These are phyloP conservation scores for Eilema depressum DNA, from an alignment of 2,888 invertebrate genomes.

Conservation along the genomic window DNA sequence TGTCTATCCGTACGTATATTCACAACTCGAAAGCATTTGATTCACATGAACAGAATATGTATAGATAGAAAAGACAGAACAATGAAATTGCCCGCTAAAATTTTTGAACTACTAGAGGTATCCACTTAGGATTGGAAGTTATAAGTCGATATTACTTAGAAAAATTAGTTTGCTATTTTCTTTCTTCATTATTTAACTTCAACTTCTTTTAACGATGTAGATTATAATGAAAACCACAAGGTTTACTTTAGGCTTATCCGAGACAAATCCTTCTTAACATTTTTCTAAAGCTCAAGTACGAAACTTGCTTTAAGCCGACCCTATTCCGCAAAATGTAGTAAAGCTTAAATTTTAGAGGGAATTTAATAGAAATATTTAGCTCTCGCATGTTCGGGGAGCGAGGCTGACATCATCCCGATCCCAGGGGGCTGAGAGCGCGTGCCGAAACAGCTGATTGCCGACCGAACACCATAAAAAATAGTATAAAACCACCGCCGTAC, in stretches of 20 bases:
- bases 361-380: slow-evolving; percentile 73
- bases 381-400: slow-evolving; percentile 59
- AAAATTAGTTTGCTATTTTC: no score
- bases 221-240: not conserved
- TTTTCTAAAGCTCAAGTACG: not conserved
- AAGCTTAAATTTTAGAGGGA: slow-evolving; percentile 61
- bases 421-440: slow-evolving; percentile 76
- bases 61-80: not conserved
- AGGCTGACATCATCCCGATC: slow-evolving; percentile 76
- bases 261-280: not conserved
- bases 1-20: not conserved
- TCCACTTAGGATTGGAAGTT: not conserved
- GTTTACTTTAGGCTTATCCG: not conserved
- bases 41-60: not conserved
- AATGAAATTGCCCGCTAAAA: no score
- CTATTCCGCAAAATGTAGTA: slow-evolving; percentile 45
- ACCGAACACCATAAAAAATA: slow-evolving; percentile 81
- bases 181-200: no score
- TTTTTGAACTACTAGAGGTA: no score
- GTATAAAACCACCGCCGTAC: slow-evolving; percentile 56
- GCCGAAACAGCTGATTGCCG: slow-evolving; percentile 85
- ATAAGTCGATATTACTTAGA: no score
- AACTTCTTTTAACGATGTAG: no score
- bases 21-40: not conserved
- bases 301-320: slow-evolving; percentile 20